Base-by-base conservation (phyloP, 2,888 invertebrate species). In the Epirrhoe alternata region DNA sequence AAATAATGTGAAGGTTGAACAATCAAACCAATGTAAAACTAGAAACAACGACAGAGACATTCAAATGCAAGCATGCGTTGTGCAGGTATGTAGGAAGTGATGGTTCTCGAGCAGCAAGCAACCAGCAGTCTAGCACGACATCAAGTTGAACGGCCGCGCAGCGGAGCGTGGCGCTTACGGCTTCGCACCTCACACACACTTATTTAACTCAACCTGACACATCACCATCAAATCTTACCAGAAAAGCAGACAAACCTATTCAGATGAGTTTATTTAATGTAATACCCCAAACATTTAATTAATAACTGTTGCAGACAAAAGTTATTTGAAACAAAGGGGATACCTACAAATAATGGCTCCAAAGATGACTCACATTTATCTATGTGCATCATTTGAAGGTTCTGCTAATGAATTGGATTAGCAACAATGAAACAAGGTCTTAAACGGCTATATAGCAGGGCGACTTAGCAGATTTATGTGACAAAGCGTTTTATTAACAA, bases 401-500 rank as follows among this genome's bases (percentile, higher is more conserved):
- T 73, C 74, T 75, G 78, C 72, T 87, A 85, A 89, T 90, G 85
- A 88, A 82, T 83, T 78, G 77, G 85, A 87, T 86, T 84, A 83
- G 73, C 83, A 86, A 90, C 89, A 90, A 92, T 86, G 83, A 85
- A 82, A 75, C 77, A 70, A 70, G 76, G 77, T 83, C 77, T 83
- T 81, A 81, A 79, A 79, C 71, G 71, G 74, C 73, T 76, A 68
- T 76, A 74, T 83, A 84, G 82, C 80, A 83, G 82, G 81, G 77
- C 82, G 84, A 83, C 85, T 89, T 86, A 87, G 79, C 86, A 86
- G 91, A 89, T 90, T 89, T 87, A 80, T 86, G 88, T 90, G 91
- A 92, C 90, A 92, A 92, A 92, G 92, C 92, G 83, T 88, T 90
- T 89, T 89, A 87, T 82, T 80, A 84, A 84, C 86, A 91, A 90